A percentile compares a stretch with the other conserved stretches of the same genome.
phyloP scores from a whole-genome alignment of 2,113 vertebrate species.

The Ploceus nigricollis region DNA sequence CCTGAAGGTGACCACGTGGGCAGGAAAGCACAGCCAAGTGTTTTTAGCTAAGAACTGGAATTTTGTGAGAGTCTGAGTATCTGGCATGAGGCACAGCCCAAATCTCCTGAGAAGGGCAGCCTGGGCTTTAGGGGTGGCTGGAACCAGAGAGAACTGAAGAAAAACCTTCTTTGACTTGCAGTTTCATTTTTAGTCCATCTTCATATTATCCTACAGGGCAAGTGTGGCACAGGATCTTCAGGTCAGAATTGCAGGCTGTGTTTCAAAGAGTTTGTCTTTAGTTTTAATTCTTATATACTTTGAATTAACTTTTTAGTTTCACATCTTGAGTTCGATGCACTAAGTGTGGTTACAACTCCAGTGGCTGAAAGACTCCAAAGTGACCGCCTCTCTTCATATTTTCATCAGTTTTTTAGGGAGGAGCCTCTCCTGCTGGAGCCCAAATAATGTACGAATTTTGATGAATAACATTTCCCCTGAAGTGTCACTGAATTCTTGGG shows the following conservation, averaged over 20 bases:
- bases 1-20: background rate
- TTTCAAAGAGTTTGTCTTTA: background rate
- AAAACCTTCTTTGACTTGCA: background rate
- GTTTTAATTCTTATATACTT: background rate
- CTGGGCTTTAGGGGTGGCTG: background rate
- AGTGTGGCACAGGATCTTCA: fast-evolving
- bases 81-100: background rate
- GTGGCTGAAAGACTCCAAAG: background rate
- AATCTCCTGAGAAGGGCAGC: background rate
- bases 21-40: background rate
- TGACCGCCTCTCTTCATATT: background rate
- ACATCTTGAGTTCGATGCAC: fast-evolving
- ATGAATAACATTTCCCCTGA: background rate
- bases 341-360: background rate
- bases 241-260: background rate
- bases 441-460: background rate
- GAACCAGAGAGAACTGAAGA: background rate
- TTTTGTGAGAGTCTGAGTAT: background rate
- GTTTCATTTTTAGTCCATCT: background rate
- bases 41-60: background rate
- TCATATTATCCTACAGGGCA: background rate
- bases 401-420: background rate
- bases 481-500: background rate
- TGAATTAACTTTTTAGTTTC: background rate
- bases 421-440: background rate